Evolutionary conservation across 2,113 vertebrate genomes (phyloP).

Genomic region (Platichthys stellatus): DNA sequence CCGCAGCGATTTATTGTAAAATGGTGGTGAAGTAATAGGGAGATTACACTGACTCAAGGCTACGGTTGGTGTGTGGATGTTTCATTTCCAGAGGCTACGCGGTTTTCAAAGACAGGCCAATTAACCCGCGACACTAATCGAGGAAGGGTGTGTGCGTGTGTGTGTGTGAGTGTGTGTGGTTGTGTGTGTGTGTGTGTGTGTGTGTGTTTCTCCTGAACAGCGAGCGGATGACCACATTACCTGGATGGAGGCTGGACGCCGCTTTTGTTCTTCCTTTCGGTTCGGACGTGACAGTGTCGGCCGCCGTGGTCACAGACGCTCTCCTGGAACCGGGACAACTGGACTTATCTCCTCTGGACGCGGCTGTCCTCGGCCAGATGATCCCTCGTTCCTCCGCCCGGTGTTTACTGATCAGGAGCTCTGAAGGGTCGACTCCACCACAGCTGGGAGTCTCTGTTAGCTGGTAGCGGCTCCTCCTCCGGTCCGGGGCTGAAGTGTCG

Average conservation of each 20-base stretch:
- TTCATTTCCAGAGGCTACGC: neutral
- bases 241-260: constrained; percentile 42
- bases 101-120: neutral
- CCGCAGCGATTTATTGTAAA: constrained; percentile 34
- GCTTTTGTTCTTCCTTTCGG: neutral
- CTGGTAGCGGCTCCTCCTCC: constrained; percentile 39
- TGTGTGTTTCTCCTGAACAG: neutral
- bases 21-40: constrained; percentile 36
- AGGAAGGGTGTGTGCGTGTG: too few species aligned
- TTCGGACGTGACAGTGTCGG: constrained; percentile 30
- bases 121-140: neutral
- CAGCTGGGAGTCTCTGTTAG: constrained; percentile 40
- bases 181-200: too few species aligned
- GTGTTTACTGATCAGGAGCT: neutral
- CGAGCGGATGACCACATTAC: constrained; percentile 38
- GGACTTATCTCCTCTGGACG: constrained; percentile 44
- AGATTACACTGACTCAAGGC: constrained; percentile 22
- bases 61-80: constrained; percentile 10
- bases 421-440: constrained; percentile 22
- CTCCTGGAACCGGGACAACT: constrained; percentile 39
- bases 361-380: constrained; percentile 54
- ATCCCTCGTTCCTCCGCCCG: constrained; percentile 30
- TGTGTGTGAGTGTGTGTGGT: neutral
- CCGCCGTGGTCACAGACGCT: constrained; percentile 25
- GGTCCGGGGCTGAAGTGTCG: constrained; percentile 43